phyloP scores from a whole-genome alignment of 2,113 vertebrate species.

The Chascanopsetta lugubris region DNA sequence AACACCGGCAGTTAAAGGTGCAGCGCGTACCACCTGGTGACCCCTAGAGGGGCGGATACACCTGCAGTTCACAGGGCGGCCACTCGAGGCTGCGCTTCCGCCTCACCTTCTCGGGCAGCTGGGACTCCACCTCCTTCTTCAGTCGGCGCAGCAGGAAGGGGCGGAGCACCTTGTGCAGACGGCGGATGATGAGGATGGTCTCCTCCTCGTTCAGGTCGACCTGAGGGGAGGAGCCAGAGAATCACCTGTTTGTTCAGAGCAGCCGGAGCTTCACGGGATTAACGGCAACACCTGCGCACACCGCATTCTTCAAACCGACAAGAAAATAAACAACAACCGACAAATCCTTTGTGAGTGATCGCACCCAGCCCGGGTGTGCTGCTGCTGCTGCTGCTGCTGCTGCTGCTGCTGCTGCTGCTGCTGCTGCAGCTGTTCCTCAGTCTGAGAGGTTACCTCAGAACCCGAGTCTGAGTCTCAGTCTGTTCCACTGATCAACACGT shows the following conservation, averaged over 20 bases:
- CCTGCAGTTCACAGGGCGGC: not conserved
- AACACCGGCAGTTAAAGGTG: not conserved
- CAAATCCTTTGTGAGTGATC: too few species aligned
- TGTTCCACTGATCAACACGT: not conserved
- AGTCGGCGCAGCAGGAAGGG: constrained; percentile 93
- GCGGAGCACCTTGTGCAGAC: constrained; percentile 95
- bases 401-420: too few species aligned
- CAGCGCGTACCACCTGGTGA: too few species aligned
- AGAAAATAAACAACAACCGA: too few species aligned
- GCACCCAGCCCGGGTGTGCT: too few species aligned
- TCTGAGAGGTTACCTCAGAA: not conserved
- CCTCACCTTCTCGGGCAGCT: constrained; percentile 94
- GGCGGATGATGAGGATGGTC: constrained; percentile 97
- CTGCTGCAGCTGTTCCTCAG: not conserved
- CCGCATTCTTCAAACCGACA: not conserved
- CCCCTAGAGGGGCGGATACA: too few species aligned
- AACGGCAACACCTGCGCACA: too few species aligned
- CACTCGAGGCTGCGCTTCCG: not conserved
- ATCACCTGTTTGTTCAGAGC: too few species aligned
- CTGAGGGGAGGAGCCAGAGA: constrained; percentile 61
- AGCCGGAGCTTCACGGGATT: too few species aligned
- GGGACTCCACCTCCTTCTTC: constrained; percentile 98
- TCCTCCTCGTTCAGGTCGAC: constrained; percentile 98
- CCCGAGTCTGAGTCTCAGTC: not conserved
- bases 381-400: too few species aligned